Percentiles rank a stretch among this genome's conserved stretches.
phyloP scores from a whole-genome alignment of 2,797 vertebrate species.

The Pantherophis vulpinus region DNA sequence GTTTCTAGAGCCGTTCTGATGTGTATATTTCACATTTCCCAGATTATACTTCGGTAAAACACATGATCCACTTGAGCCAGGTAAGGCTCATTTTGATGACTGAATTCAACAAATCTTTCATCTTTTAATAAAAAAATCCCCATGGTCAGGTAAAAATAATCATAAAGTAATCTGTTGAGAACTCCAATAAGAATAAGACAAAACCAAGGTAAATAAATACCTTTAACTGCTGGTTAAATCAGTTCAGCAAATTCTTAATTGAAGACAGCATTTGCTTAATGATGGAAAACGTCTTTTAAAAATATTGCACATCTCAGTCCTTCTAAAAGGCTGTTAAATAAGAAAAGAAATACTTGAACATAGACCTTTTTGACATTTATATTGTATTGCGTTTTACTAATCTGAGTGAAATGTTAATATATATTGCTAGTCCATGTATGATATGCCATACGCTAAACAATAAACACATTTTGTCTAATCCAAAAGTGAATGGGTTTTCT shows the following conservation, averaged over 20 bases:
- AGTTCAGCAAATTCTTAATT: not conserved
- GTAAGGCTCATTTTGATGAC: slow-evolving; percentile 10
- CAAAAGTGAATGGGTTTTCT: too few species aligned
- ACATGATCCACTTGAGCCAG: slow-evolving; percentile 48
- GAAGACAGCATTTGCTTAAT: not conserved
- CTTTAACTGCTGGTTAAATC: not conserved
- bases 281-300: too few species aligned
- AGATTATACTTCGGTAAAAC: slow-evolving; percentile 40
- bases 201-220: not conserved
- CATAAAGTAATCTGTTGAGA: not conserved
- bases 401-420: too few species aligned
- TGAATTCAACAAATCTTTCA: not conserved
- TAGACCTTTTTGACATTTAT: too few species aligned
- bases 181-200: not conserved
- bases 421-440: too few species aligned
- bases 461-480: too few species aligned
- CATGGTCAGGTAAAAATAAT: not conserved
- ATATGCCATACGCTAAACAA: too few species aligned
- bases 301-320: too few species aligned
- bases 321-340: too few species aligned
- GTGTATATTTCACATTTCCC: slow-evolving; percentile 9
- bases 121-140: not conserved
- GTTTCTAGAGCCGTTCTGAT: slow-evolving; percentile 31
- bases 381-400: too few species aligned
- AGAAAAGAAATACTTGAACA: too few species aligned